These are phyloP conservation scores for Brienomyrus brachyistius DNA, from an alignment of 2,113 vertebrate species.

Conservation along the genomic window DNA sequence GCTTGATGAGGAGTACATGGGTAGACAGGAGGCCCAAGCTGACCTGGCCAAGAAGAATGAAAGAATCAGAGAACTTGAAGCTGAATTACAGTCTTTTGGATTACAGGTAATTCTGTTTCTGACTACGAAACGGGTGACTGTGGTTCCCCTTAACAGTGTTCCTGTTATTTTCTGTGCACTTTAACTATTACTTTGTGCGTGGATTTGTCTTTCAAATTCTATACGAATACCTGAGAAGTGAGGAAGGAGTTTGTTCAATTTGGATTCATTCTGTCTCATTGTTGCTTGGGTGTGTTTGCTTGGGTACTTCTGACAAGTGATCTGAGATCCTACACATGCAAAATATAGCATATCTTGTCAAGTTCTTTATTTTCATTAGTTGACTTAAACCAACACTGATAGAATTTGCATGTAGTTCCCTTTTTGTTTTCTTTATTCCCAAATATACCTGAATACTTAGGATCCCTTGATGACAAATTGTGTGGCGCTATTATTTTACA, in stretches of 20 bases:
- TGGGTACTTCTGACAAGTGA: background rate
- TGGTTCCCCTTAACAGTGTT: background rate
- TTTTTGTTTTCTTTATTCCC: background rate
- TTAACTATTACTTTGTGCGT: background rate
- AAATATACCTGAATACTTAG: background rate
- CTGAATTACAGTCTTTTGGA: constrained; percentile 78
- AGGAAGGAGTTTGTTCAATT: background rate
- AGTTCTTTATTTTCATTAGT: background rate
- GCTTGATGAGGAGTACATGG: constrained; percentile 88
- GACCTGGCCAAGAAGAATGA: constrained; percentile 80
- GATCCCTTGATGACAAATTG: background rate
- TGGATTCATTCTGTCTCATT: background rate
- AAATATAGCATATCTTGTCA: background rate
- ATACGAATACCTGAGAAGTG: background rate
- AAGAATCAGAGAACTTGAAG: constrained; percentile 76
- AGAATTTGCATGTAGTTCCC: background rate
- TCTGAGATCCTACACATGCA: background rate
- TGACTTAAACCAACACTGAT: background rate
- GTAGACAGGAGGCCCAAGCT: constrained; percentile 81
- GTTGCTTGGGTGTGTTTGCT: background rate
- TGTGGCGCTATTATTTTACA: background rate
- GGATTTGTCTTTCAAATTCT: background rate
- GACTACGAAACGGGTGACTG: background rate
- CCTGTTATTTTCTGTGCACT: background rate
- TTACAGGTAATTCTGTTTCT: constrained; percentile 68